phyloP scores from a whole-genome alignment of 2,113 vertebrate genomes.

The Coptodon bakossiorum region DNA sequence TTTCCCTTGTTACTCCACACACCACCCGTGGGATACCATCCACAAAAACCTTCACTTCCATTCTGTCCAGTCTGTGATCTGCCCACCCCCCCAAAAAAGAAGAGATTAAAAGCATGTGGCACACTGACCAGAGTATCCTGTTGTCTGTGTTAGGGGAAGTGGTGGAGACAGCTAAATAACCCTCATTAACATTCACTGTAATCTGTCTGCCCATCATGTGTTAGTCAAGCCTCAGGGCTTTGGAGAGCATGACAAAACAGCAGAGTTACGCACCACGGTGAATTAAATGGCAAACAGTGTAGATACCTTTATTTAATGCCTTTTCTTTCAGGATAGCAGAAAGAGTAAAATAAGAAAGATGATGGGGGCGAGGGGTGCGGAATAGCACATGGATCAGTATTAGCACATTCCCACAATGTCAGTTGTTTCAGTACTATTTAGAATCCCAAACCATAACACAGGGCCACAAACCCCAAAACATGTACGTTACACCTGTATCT shows the following conservation, averaged over 20 bases:
- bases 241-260: not conserved
- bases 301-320: not conserved
- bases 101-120: not conserved
- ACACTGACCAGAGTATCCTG: not conserved
- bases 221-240: not conserved
- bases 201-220: not conserved
- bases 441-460: not conserved
- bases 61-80: constrained; percentile 7
- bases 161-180: constrained; percentile 4
- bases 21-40: constrained; percentile 71
- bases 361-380: not conserved
- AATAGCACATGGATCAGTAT: not conserved
- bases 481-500: not conserved
- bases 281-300: not conserved
- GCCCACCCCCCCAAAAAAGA: not conserved
- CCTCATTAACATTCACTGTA: not conserved
- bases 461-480: not conserved
- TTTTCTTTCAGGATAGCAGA: not conserved
- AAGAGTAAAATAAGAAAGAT: not conserved
- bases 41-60: constrained; percentile 77
- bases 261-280: not conserved
- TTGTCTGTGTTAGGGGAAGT: not conserved
- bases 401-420: not conserved
- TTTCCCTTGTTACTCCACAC: constrained; percentile 72
- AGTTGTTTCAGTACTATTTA: not conserved